Evolutionary conservation across 2,113 vertebrate species (phyloP), one percentile per base, ranked within the genome.

Genomic region (Penelope pileata): DNA sequence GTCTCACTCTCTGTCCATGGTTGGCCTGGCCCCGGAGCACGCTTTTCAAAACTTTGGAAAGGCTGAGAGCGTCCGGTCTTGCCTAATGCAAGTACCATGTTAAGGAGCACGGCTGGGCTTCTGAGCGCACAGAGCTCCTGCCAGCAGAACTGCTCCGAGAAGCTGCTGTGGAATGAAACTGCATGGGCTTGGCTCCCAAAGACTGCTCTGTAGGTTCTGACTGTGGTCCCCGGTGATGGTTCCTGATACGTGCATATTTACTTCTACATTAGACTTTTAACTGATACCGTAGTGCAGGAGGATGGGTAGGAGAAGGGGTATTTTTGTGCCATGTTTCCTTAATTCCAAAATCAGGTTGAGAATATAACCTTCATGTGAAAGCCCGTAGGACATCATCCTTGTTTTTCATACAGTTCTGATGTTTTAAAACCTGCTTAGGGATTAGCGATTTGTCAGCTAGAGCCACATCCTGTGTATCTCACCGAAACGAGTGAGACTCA

Each of bases 191-290:
- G 23, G 30, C 72, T 69, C 47, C 75, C 54, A 80, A 34, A 27
- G 36, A 43, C 72, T n/a, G 16, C 50, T 77, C 27, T 60, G 23
- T 51, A 60, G 45, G 29, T 80, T 73, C 48, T 76, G 83, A 15
- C 88, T 75, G 42, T 43, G 53, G 18, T 48, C 45, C 23, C 7
- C 1, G 9, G 43, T 56, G 40, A 69, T 69, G 67, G 58, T 80
- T 76, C 59, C 64, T 30, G 53, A 15, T 64, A 38, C 0, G 1
- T 40, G 8, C 1, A 0, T 45, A 58, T 85, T 83, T 68, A 47
- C 24, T 81, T 66, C 54, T 59, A 56, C 2, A 0, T 53, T 73
- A 79, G 53, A 45, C 76, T 80, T 73, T 51, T 67, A 72, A 80
- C 36, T 86, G 62, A 38, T 24, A 23, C 50, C 70, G 8, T 23